Evolutionary conservation across 2,797 vertebrate species (phyloP).

Genomic region (Sparidentex hasta): DNA sequence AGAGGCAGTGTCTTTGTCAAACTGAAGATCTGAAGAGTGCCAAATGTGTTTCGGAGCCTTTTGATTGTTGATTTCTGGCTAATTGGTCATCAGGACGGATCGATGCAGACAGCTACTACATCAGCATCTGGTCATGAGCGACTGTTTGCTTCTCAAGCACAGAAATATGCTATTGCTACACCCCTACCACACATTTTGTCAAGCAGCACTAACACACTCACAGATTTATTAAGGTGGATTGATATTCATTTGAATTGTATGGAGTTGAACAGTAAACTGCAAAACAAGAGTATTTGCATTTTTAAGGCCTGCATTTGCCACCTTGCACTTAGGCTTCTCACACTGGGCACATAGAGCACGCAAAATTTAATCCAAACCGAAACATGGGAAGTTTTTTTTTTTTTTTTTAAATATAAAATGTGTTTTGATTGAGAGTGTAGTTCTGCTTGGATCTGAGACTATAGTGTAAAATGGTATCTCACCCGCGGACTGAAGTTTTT

Average conservation of each 20-base stretch:
- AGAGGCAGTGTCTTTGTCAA: constrained; percentile 48
- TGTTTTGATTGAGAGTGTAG: constrained; percentile 9
- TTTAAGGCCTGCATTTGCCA: constrained; percentile 30
- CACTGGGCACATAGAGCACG: constrained; percentile 46
- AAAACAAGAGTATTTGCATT: constrained; percentile 25
- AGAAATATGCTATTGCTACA: constrained; percentile 39
- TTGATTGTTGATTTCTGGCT: constrained; percentile 2
- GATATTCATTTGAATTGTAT: constrained; percentile 15
- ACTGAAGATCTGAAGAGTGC: constrained; percentile 52
- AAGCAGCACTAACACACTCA: constrained; percentile 31
- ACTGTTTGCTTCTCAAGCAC: constrained; percentile 38
- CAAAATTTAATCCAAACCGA: constrained; percentile 29
- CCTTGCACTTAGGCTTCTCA: constrained; percentile 34
- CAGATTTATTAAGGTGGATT: constrained; percentile 14
- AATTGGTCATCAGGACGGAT: constrained; percentile 6
- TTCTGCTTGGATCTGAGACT: constrained; percentile 28
- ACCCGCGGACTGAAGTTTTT: constrained; percentile 2
- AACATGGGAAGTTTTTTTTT: neutral
- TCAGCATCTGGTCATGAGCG: constrained; percentile 2
- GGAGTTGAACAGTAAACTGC: constrained; percentile 25
- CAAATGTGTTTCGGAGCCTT: constrained; percentile 55
- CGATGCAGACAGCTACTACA: constrained; percentile 6
- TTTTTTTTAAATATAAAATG: constrained; percentile 4
- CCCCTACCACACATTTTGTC: constrained; percentile 25
- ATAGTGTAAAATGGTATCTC: neutral